These are phyloP conservation scores for Pelochelys cantorii DNA, from an alignment of 2,797 vertebrate genomes.

Conservation along the genomic window DNA sequence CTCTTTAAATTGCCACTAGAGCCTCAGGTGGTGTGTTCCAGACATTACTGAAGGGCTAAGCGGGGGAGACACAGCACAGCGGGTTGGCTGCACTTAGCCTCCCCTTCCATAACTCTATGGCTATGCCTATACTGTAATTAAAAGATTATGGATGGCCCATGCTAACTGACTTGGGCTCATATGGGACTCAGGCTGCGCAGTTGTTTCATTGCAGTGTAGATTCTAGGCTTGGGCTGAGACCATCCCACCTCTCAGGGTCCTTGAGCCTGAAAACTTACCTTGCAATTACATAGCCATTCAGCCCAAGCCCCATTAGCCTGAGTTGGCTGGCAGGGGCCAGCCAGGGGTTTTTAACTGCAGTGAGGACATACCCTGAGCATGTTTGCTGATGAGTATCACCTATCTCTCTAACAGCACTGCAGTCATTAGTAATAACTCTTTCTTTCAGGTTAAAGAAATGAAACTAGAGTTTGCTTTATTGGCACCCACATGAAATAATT, in stretches of 20 bases:
- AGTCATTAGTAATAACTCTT: background rate
- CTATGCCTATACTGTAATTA: background rate
- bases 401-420: background rate
- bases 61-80: too few species aligned
- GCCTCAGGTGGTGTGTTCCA: too few species aligned
- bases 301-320: too few species aligned
- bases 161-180: background rate
- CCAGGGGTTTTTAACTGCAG: background rate
- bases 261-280: background rate
- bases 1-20: too few species aligned
- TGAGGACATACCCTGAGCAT: background rate
- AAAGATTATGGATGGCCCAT: background rate
- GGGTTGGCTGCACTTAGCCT: too few species aligned
- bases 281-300: background rate
- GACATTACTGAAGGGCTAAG: too few species aligned
- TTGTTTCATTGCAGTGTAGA: background rate
- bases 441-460: background rate
- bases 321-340: background rate
- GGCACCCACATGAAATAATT: accelerated
- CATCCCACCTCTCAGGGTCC: background rate
- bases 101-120: accelerated
- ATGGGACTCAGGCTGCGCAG: background rate
- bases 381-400: background rate
- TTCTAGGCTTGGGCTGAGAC: background rate
- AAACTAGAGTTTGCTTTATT: background rate